Evolutionary conservation across 2,113 vertebrate genomes (phyloP).

Genomic region (Crotalus viridis): DNA sequence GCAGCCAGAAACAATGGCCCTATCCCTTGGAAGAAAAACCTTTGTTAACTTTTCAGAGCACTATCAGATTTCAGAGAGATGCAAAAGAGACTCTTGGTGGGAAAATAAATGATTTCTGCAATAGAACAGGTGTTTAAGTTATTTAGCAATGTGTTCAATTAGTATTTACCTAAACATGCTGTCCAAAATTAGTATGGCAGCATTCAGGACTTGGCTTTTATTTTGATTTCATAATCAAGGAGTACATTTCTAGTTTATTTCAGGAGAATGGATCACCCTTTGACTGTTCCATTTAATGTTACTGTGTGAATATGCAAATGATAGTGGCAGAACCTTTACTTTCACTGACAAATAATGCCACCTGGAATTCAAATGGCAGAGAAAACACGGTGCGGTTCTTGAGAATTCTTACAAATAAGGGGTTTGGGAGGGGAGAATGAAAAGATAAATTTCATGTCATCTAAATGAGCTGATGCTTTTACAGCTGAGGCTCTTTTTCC

Average conservation of each 20-base stretch:
- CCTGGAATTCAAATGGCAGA: slow-evolving; percentile 21
- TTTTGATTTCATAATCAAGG: slow-evolving; percentile 1
- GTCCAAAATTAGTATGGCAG: slow-evolving; percentile 23
- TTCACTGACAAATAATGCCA: neutral
- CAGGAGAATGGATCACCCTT: neutral
- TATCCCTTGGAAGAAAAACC: neutral
- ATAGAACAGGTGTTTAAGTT: slow-evolving; percentile 48
- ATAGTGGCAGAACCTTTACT: slow-evolving; percentile 1
- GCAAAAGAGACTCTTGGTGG: slow-evolving; percentile 27
- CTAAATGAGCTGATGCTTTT: neutral
- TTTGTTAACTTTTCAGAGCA: neutral
- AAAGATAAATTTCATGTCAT: neutral
- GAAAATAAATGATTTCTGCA: slow-evolving; percentile 17
- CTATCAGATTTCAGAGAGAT: slow-evolving; percentile 38
- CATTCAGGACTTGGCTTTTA: slow-evolving; percentile 36
- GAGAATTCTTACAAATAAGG: neutral
- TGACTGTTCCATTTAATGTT: slow-evolving; percentile 18
- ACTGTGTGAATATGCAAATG: slow-evolving; percentile 32
- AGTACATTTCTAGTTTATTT: neutral
- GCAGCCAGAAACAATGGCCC: neutral
- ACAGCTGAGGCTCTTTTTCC: neutral
- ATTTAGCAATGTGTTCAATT: slow-evolving; percentile 35
- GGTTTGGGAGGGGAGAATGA: neutral
- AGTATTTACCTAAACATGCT: slow-evolving; percentile 40
- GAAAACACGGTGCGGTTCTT: slow-evolving; percentile 7